phyloP scores from a whole-genome alignment of 53 echinoderm and acorn worm species.

The Paracentrotus lividus region DNA sequence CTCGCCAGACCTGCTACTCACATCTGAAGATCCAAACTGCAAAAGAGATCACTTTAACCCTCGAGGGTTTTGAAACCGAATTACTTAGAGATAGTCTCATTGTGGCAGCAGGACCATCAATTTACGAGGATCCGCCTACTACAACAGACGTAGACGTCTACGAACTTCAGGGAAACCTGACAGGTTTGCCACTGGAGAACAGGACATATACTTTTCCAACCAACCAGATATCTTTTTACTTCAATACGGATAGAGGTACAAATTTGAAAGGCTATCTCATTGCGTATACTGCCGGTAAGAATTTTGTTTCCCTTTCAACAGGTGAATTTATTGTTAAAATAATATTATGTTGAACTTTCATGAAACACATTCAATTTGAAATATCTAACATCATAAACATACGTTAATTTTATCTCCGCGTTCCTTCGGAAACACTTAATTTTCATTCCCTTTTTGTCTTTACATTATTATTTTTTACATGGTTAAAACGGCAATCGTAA shows the following conservation, averaged over 20 bases:
- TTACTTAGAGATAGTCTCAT: neutral
- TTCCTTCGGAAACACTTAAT: too few relatives aligned
- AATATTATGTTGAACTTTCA: too few relatives aligned
- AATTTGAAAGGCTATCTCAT: neutral
- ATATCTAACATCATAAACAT: too few relatives aligned
- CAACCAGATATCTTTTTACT: neutral
- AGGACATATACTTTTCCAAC: neutral
- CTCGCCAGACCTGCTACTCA: neutral
- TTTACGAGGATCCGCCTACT: neutral
- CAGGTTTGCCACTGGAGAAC: neutral
- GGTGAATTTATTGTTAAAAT: too few relatives aligned
- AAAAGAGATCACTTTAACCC: neutral
- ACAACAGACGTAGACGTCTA: neutral
- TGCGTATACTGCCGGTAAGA: neutral
- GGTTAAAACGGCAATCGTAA: too few relatives aligned
- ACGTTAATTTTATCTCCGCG: too few relatives aligned
- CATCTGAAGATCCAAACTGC: neutral
- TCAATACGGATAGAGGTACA: neutral
- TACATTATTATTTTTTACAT: too few relatives aligned
- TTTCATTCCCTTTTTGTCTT: too few relatives aligned
- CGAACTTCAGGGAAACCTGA: neutral
- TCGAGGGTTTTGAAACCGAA: neutral
- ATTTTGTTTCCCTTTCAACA: too few relatives aligned
- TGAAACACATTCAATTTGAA: too few relatives aligned
- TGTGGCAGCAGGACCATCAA: neutral